phyloP scores from a whole-genome alignment of 2,888 invertebrate genomes.

The Apodemia duryi region DNA sequence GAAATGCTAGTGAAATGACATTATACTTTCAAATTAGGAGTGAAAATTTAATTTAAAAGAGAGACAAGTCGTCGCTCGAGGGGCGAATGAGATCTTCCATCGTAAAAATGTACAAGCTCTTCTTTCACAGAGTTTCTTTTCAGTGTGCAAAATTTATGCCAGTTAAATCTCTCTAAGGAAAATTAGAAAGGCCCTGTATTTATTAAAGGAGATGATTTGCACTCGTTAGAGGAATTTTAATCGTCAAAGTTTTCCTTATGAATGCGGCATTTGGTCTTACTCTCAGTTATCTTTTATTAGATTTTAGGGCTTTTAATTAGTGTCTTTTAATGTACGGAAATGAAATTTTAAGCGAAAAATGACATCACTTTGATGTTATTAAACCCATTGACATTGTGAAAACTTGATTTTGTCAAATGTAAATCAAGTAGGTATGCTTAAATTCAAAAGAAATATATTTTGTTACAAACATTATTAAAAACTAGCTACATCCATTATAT shows the following conservation, averaged over 20 bases:
- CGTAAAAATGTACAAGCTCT: conserved; percentile 77
- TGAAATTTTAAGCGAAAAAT: conserved; percentile 58
- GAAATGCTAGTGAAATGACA: conserved; percentile 79
- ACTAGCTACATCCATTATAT: too few relatives aligned
- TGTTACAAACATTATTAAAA: not conserved
- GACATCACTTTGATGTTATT: conserved; percentile 34
- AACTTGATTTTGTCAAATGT: conserved; percentile 7
- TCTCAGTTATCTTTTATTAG: conserved; percentile 75
- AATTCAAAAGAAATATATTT: not conserved
- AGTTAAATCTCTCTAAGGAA: conserved; percentile 74
- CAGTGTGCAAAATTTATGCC: conserved; percentile 71
- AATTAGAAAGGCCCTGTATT: conserved; percentile 74
- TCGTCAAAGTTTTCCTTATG: conserved; percentile 72
- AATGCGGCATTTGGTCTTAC: conserved; percentile 65
- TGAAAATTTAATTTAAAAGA: conserved; percentile 81
- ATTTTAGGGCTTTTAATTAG: conserved; percentile 68
- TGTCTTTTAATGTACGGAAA: conserved; percentile 60
- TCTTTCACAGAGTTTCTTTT: conserved; percentile 76
- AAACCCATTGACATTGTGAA: conserved; percentile 18
- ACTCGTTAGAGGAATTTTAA: conserved; percentile 78
- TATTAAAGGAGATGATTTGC: conserved; percentile 72
- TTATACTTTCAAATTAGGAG: conserved; percentile 81
- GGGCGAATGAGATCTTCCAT: conserved; percentile 71
- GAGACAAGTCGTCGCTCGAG: conserved; percentile 72
- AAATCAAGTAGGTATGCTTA: conserved; percentile 3